Base-by-base conservation (phyloP, 2,797 vertebrate species). In the Malurus splendens region DNA sequence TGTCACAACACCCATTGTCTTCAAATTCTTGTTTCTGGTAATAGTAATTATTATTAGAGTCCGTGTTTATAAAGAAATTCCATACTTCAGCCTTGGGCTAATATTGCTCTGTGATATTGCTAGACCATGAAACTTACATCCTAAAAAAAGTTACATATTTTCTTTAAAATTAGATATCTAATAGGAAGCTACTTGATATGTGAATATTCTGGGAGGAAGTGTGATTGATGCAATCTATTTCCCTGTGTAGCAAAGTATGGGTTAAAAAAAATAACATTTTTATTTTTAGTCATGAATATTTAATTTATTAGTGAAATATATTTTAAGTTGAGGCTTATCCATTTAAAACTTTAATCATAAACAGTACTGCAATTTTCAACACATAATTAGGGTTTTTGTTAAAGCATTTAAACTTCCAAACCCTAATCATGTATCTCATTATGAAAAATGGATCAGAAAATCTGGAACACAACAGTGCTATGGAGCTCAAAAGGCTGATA, bases 31-130 rank as follows among this genome's bases (percentile, higher is more conserved):
- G 78, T 78, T 91, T 86, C 56, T 36, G 61, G 92, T 52, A 64
- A 80, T 30, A 51, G 66, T 55, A 89, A 91, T 79, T 45, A 66
- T 33, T 56, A 30, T 36, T 87, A 68, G 87, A 93, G 70, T 95
- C 87, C 24, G 0, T 68, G 47, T 81, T 86, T 81, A 86, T 75
- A 75, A 87, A 85, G 89, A 85, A 92, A 87, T 89, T 75, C 64
- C 48, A 25, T 52, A 83, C 45, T 89, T 89, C 85, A 72, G 62
- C 62, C 82, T 90, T 48, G 59, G 82, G 59, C 76, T 93, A 89
- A 89, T 94, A 95, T 91, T 95, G 95, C 94, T 94, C 93, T 82
- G 76, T 73, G 90, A 81, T 94, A 95, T 87, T 95, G 95, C 94
- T 92, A 92, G 52, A 89, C 89, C 87, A 78, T 44, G 60, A 94